Percentiles rank a stretch among this genome's conserved stretches.
phyloP scores from a whole-genome alignment of 2,888 invertebrate genomes.

The Mellilla xanthometata region DNA sequence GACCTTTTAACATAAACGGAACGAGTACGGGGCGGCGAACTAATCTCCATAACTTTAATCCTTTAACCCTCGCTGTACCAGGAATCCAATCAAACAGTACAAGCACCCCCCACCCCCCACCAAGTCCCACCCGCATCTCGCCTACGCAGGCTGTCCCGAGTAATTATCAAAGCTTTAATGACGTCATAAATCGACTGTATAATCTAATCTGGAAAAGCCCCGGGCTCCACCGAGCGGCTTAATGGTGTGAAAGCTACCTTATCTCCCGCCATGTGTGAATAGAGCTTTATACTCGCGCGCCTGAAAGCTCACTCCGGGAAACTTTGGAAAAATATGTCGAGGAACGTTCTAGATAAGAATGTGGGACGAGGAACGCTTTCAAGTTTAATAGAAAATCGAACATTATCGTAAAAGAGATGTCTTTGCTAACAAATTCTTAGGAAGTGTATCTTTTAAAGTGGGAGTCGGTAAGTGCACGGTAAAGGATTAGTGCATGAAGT shows the following conservation, averaged over 20 bases:
- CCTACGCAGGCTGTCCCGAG: constrained; percentile 83
- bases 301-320: constrained; percentile 81
- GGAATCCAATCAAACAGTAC: constrained; percentile 83
- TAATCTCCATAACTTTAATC: constrained; percentile 83
- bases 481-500: constrained; percentile 20
- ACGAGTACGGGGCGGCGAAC: constrained; percentile 79
- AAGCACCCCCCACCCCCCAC: constrained; percentile 61
- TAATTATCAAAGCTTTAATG: constrained; percentile 84
- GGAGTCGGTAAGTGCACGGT: constrained; percentile 39
- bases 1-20: constrained; percentile 80
- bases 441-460: constrained; percentile 60
- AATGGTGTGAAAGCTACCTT: constrained; percentile 83
- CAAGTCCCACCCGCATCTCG: constrained; percentile 58
- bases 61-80: constrained; percentile 80
- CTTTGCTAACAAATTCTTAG: constrained; percentile 79
- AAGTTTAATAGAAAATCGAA: constrained; percentile 83
- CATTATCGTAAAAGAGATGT: constrained; percentile 82
- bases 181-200: constrained; percentile 83
- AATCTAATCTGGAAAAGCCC: constrained; percentile 84
- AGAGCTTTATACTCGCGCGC: constrained; percentile 80
- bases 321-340: constrained; percentile 83
- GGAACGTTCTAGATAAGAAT: constrained; percentile 81
- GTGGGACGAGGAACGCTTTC: constrained; percentile 80
- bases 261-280: constrained; percentile 83
- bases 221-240: constrained; percentile 80